These are phyloP conservation scores for Eupithecia tripunctaria DNA, from an alignment of 2,888 invertebrate genomes.

Conservation along the genomic window DNA sequence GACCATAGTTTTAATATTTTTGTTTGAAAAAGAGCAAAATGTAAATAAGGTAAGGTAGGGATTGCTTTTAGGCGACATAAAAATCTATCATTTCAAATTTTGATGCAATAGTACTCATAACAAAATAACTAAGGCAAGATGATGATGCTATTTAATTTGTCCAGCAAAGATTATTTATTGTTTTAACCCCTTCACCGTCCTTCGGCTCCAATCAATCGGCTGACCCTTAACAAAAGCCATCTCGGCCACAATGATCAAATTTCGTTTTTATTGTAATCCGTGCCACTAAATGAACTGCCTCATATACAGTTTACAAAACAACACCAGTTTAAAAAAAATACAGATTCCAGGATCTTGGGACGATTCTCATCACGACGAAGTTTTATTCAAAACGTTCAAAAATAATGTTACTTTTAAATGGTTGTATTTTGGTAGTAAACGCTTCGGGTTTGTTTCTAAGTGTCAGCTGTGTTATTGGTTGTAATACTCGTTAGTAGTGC, in stretches of 20 bases:
- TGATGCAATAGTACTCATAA: background rate
- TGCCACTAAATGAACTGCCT: slow-evolving; percentile 75
- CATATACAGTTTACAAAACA: slow-evolving; percentile 70
- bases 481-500: background rate
- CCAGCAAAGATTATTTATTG: background rate
- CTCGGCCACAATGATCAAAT: slow-evolving; percentile 81
- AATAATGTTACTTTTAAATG: slow-evolving; percentile 37
- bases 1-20: background rate
- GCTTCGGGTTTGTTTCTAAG: background rate
- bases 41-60: background rate
- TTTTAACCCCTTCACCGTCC: background rate
- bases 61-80: background rate
- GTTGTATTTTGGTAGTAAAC: slow-evolving; percentile 26
- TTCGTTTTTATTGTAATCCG: slow-evolving; percentile 84
- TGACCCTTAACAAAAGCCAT: slow-evolving; percentile 68
- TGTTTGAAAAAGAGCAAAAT: background rate
- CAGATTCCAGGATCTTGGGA: slow-evolving; percentile 67
- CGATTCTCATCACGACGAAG: slow-evolving; percentile 53
- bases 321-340: slow-evolving; percentile 62
- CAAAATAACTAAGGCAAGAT: too few relatives aligned
- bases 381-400: slow-evolving; percentile 51
- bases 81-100: background rate
- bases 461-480: background rate
- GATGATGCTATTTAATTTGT: background rate
- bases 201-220: slow-evolving; percentile 26